A percentile compares a stretch with the other conserved stretches of the same genome.
These are phyloP conservation scores for Nycticorax nycticorax DNA, from an alignment of 2,113 vertebrate genomes.

Conservation along the genomic window DNA sequence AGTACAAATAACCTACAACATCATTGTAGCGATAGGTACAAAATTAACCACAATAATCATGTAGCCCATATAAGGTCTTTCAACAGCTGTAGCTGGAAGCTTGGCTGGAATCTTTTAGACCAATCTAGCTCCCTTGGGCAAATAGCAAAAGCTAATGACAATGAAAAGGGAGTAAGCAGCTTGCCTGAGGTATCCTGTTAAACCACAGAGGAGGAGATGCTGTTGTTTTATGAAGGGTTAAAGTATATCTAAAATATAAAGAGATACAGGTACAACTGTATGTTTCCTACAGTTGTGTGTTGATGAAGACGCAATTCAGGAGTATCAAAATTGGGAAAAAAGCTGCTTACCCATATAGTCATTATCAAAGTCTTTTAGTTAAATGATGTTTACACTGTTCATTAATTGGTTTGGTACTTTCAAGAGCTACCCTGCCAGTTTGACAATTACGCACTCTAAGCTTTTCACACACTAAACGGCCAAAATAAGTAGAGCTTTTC, in stretches of 20 bases:
- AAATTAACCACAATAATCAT: neutral
- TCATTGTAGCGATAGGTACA: neutral
- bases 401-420: constrained; percentile 27
- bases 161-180: neutral
- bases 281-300: neutral
- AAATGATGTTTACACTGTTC: constrained; percentile 2
- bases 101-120: neutral
- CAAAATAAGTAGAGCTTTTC: neutral
- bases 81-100: neutral
- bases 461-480: neutral
- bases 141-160: neutral
- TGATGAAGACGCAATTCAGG: neutral
- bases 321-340: neutral
- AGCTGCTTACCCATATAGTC: neutral
- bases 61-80: neutral
- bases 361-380: neutral
- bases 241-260: neutral
- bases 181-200: neutral
- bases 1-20: constrained; percentile 32
- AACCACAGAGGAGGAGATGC: neutral
- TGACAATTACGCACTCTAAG: neutral
- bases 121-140: neutral
- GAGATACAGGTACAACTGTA: neutral
- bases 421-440: neutral
- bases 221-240: neutral